These are phyloP conservation scores for Tribolium freemani DNA, from an alignment of 2,888 invertebrate genomes.

Conservation along the genomic window DNA sequence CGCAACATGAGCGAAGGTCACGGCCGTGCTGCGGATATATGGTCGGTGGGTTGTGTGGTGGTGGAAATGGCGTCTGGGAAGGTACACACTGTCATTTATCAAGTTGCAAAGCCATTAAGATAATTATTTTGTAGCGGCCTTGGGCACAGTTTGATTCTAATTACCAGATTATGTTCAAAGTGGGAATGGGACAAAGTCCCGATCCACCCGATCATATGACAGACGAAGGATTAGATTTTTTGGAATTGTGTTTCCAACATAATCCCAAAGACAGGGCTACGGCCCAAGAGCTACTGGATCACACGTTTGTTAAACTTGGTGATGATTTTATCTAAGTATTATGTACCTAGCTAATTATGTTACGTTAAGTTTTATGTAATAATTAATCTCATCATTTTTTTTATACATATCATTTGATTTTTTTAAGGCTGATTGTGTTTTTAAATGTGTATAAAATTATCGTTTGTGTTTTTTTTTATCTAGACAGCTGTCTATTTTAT, in stretches of 20 bases:
- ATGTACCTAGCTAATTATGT: conserved; percentile 2
- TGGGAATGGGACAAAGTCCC: conserved; percentile 92
- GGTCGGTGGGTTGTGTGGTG: conserved; percentile 96
- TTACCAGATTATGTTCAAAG: conserved; percentile 96
- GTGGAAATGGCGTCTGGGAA: conserved; percentile 96
- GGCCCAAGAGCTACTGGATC: conserved; percentile 79
- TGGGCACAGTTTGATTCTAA: conserved; percentile 94
- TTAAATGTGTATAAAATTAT: conserved; percentile 1
- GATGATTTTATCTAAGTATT: conserved; percentile 54
- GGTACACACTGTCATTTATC: conserved; percentile 67
- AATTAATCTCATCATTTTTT: conserved; percentile 27
- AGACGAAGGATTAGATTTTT: conserved; percentile 86
- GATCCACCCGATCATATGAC: conserved; percentile 82
- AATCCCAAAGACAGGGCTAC: conserved; percentile 82
- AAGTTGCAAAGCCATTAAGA: neutral
- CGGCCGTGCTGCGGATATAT: conserved; percentile 94
- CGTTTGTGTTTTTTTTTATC: conserved; percentile 9
- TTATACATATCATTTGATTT: conserved; percentile 36
- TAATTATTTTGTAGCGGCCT: conserved; percentile 76
- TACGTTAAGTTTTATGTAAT: conserved; percentile 2
- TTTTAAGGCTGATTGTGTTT: conserved; percentile 28
- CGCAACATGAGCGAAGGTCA: conserved; percentile 84
- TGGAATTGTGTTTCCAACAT: conserved; percentile 84
- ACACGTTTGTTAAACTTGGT: conserved; percentile 81
- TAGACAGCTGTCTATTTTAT: conserved; percentile 1